Evolutionary conservation across 2,113 vertebrate genomes (phyloP).

Genomic region (Tyrannus savana): DNA sequence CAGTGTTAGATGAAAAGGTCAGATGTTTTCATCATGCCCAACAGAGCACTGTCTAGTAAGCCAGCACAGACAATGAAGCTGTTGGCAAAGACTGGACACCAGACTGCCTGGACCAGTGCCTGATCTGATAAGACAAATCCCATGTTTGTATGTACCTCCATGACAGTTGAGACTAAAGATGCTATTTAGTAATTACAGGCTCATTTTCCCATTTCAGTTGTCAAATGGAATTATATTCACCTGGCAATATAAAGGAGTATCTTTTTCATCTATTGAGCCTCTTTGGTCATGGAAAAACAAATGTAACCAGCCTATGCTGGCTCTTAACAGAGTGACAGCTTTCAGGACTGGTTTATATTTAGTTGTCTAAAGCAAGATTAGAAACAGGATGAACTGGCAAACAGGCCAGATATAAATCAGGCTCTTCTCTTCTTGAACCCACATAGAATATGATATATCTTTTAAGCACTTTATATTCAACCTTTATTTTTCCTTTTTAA

Average conservation of each 20-base stretch:
- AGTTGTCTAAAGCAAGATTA: neutral
- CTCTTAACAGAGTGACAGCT: constrained; percentile 11
- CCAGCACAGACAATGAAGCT: constrained; percentile 4
- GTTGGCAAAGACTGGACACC: constrained; percentile 24
- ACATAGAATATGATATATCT: neutral
- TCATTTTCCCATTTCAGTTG: constrained; percentile 29
- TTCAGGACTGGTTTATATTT: neutral
- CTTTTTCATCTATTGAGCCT: constrained; percentile 6
- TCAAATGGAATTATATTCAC: constrained; percentile 43
- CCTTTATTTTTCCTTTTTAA: neutral
- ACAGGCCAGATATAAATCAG: neutral
- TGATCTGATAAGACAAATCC: constrained; percentile 50
- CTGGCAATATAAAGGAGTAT: constrained; percentile 14
- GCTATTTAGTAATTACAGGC: neutral
- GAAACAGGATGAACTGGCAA: neutral
- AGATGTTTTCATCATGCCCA: constrained; percentile 19
- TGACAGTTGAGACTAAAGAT: neutral
- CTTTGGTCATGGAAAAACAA: constrained; percentile 19
- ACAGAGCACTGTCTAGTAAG: neutral
- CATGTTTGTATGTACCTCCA: neutral
- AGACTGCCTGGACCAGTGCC: constrained; percentile 41
- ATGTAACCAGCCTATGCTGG: neutral
- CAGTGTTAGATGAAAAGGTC: constrained; percentile 13
- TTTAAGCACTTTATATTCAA: neutral
- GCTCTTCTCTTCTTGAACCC: neutral